Base-by-base conservation (phyloP, 2,113 vertebrate species). In the Mystacornis crossleyi region DNA sequence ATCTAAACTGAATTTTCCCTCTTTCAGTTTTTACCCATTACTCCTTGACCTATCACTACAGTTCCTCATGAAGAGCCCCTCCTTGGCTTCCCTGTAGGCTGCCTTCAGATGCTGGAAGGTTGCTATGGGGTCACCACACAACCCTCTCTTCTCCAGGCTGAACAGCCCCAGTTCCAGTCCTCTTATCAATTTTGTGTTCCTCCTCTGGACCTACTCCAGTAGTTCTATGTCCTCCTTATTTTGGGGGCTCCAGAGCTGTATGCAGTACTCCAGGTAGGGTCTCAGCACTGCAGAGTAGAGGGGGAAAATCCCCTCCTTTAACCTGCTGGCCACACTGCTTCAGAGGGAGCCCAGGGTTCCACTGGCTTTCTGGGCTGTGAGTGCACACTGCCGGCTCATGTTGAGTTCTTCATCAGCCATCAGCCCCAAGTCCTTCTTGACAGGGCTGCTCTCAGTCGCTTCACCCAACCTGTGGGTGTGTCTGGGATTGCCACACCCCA, bases 321-420 rank as follows among this genome's bases (percentile, higher is more conserved):
- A 16, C 26, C 14, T 66, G 6, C 45, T 58, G 38, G 15, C 33
- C 12, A 1, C 1, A 1, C 5, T 33, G 2, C 18, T 45, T 38
- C 38, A 29, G 23, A 26, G 58, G 12, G 28, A 66, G 28, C 8
- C 36, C 33, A 51, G 53, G 10, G 1, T 14, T 29, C 69, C 28
- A 8, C 14, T n/a, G 33, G 12, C 12, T 38, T 43, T 66, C 33
- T 45, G 23, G 23, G 18, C 33, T 60, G 28, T 26, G 19, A 51
- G 8, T 0, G 0, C 45, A 29, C 28, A 20, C 13, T 81, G 13
- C 10, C 2, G 1, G 23, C 6, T 51, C 28, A 17, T 1, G 1
- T 8, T 60, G 23, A 38, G 7, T n/a, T 74, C 67, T 33, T 14
- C n/a, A 38, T 26, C 38, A 53, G 9, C 13, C 51, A 17, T 28